Evolutionary conservation across 2,113 vertebrate species (phyloP).

Genomic region (Brachirus orientalis): DNA sequence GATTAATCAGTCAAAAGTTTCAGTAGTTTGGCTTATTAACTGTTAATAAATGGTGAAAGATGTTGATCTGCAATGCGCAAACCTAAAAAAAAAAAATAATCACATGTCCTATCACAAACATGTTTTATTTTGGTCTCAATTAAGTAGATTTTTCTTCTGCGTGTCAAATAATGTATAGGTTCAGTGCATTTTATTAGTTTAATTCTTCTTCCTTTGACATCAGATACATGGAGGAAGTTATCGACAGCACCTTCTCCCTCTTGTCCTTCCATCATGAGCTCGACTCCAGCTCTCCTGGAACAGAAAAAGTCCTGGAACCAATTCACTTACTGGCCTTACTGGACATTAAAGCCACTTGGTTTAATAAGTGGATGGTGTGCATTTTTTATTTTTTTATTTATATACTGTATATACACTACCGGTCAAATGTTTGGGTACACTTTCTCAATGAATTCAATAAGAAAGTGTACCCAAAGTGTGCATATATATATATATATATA

Average conservation of each 20-base stretch:
- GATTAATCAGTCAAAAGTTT: too few species aligned
- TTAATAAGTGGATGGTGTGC: constrained; percentile 97
- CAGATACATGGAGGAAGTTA: constrained; percentile 98
- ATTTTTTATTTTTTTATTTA: neutral
- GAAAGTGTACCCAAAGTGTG: too few species aligned
- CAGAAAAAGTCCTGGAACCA: constrained; percentile 85
- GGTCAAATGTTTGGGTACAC: too few species aligned
- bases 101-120: too few species aligned
- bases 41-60: too few species aligned
- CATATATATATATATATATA: too few species aligned
- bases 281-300: constrained; percentile 47
- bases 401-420: neutral
- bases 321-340: constrained; percentile 89
- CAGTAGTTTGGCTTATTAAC: too few species aligned
- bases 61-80: too few species aligned
- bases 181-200: neutral
- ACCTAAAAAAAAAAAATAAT: too few species aligned
- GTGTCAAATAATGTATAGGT: neutral
- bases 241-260: constrained; percentile 93
- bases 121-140: too few species aligned
- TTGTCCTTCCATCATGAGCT: constrained; percentile 81
- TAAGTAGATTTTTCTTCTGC: too few species aligned
- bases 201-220: neutral
- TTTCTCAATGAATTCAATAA: too few species aligned
- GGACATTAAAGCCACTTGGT: constrained; percentile 93